phyloP scores from a whole-genome alignment of 2,797 vertebrate species.

The Coranthus polyacanthus region DNA sequence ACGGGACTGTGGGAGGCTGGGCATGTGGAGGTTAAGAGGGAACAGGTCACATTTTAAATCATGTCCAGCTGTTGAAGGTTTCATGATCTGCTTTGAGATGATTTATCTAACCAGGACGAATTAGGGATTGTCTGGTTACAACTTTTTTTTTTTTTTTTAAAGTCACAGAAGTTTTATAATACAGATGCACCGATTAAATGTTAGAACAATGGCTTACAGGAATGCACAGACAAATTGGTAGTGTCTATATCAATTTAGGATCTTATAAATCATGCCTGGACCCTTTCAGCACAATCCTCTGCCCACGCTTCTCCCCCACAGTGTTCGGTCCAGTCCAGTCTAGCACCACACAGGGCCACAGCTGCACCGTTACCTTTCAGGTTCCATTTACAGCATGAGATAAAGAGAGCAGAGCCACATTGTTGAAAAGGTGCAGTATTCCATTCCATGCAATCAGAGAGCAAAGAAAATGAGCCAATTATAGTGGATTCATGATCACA shows the following conservation, averaged over 20 bases:
- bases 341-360: conserved; percentile 52
- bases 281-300: conserved; percentile 32
- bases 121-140: not conserved
- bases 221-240: conserved; percentile 1
- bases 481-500: conserved; percentile 28
- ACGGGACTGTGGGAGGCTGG: conserved; percentile 49
- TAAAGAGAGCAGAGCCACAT: conserved; percentile 66
- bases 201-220: not conserved
- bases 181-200: no score
- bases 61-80: not conserved
- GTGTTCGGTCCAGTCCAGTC: conserved; percentile 61
- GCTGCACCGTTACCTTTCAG: conserved; percentile 50
- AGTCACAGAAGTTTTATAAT: no score
- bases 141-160: no score
- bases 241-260: conserved; percentile 8
- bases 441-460: conserved; percentile 67
- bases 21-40: conserved; percentile 35
- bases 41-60: not conserved
- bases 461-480: conserved; percentile 56
- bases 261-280: conserved; percentile 4
- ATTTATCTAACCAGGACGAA: conserved; percentile 3
- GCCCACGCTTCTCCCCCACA: conserved; percentile 50
- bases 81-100: not conserved
- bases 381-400: conserved; percentile 63
- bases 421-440: conserved; percentile 82